phyloP scores from a whole-genome alignment of 1,140 invertebrate genomes.

The Megalopta genalis region DNA sequence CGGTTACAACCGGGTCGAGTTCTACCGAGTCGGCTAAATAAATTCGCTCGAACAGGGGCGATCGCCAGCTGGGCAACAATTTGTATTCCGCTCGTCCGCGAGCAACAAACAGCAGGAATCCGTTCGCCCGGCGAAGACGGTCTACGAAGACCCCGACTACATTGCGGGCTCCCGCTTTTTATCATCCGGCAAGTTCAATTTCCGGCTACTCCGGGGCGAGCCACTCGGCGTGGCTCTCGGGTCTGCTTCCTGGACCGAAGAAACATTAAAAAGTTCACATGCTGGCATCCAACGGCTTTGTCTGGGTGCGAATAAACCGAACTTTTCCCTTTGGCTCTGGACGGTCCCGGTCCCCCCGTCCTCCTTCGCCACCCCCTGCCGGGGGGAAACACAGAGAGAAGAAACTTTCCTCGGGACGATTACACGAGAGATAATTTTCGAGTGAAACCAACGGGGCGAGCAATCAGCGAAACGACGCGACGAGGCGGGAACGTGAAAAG shows the following conservation, averaged over 20 bases:
- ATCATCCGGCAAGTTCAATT: slow-evolving; percentile 11
- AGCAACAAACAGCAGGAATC: background rate
- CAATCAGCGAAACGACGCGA: slow-evolving; percentile 52
- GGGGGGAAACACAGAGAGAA: background rate
- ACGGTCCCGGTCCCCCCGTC: too few relatives aligned
- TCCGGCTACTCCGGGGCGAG: background rate
- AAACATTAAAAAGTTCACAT: slow-evolving; percentile 44
- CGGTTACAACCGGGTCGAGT: too few relatives aligned
- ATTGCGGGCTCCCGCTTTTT: background rate
- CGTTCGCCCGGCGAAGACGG: background rate
- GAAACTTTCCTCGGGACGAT: slow-evolving; percentile 15
- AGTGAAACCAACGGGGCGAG: slow-evolving; percentile 40
- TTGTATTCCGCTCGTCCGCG: too few relatives aligned
- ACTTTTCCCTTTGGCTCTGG: background rate
- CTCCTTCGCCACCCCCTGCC: too few relatives aligned
- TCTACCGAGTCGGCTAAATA: too few relatives aligned
- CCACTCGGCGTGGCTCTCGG: slow-evolving; percentile 6
- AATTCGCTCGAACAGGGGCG: too few relatives aligned
- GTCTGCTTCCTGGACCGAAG: background rate
- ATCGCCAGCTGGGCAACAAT: too few relatives aligned
- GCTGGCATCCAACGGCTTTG: background rate
- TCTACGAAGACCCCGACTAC: background rate
- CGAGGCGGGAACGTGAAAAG: slow-evolving; percentile 52
- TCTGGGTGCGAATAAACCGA: background rate
- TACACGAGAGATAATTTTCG: slow-evolving; percentile 50